Percentiles rank a stretch among this genome's conserved stretches.
These are phyloP conservation scores for Cyclura pinguis DNA, from an alignment of 2,797 vertebrate species.

Conservation along the genomic window DNA sequence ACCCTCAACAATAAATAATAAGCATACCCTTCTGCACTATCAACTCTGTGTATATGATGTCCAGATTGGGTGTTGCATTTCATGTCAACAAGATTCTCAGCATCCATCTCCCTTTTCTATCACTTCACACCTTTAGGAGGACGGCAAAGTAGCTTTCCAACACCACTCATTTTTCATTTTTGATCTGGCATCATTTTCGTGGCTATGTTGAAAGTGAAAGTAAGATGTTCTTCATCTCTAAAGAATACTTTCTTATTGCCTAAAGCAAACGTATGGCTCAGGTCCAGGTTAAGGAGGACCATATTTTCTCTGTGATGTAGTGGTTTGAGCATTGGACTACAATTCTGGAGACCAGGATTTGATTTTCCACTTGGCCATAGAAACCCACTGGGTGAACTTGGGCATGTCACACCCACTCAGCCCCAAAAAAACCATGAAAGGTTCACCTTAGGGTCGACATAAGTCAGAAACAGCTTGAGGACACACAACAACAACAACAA, in stretches of 20 bases:
- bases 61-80: constrained; percentile 75
- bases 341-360: too few relatives aligned
- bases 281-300: too few relatives aligned
- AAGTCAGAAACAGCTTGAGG: too few relatives aligned
- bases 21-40: constrained; percentile 71
- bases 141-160: constrained; percentile 52
- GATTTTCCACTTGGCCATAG: too few relatives aligned
- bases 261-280: too few relatives aligned
- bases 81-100: constrained; percentile 67
- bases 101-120: constrained; percentile 62
- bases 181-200: background rate
- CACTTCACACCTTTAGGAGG: constrained; percentile 67
- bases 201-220: background rate
- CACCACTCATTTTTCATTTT: constrained; percentile 19
- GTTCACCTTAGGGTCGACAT: too few relatives aligned
- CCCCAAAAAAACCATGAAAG: too few relatives aligned
- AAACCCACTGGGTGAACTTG: too few relatives aligned
- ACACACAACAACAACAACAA: too few relatives aligned
- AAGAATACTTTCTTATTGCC: constrained; percentile 6
- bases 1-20: constrained; percentile 75
- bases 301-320: too few relatives aligned
- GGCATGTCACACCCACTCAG: too few relatives aligned
- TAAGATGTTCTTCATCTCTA: constrained; percentile 26
- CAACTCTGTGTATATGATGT: constrained; percentile 65
- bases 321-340: too few relatives aligned